Conservation (phyloP, 2,113 vertebrate genomes). For the Zapornia atra region DNA sequence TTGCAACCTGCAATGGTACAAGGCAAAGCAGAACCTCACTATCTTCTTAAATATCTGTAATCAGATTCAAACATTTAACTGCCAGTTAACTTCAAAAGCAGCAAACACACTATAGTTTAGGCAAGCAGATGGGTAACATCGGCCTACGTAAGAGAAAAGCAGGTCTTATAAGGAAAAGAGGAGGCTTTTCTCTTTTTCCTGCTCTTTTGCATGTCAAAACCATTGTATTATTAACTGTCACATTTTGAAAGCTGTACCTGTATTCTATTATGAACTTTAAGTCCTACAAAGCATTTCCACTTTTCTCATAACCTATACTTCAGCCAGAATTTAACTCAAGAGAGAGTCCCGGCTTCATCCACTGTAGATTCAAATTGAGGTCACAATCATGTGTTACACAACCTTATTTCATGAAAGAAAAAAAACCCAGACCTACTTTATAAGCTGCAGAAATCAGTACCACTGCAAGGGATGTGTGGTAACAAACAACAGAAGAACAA, state of each 20-base stretch:
- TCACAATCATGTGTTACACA: not conserved
- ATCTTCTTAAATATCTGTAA: not conserved
- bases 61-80: not conserved
- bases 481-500: not conserved
- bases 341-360: conserved; percentile 11
- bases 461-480: not conserved
- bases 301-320: not conserved
- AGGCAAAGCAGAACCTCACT: not conserved
- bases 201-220: not conserved
- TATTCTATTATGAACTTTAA: not conserved
- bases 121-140: not conserved
- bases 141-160: not conserved
- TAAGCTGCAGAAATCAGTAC: not conserved
- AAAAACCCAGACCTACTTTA: not conserved
- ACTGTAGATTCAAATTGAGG: conserved; percentile 19
- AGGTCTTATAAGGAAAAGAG: not conserved
- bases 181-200: not conserved
- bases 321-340: not conserved
- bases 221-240: not conserved
- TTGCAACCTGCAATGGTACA: not conserved
- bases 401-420: not conserved
- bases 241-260: not conserved
- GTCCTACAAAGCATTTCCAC: not conserved
- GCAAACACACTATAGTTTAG: not conserved
- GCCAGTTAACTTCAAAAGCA: not conserved